These are phyloP conservation scores for Chrysotoxum bicinctum DNA, from an alignment of 2,888 invertebrate species.

Conservation along the genomic window DNA sequence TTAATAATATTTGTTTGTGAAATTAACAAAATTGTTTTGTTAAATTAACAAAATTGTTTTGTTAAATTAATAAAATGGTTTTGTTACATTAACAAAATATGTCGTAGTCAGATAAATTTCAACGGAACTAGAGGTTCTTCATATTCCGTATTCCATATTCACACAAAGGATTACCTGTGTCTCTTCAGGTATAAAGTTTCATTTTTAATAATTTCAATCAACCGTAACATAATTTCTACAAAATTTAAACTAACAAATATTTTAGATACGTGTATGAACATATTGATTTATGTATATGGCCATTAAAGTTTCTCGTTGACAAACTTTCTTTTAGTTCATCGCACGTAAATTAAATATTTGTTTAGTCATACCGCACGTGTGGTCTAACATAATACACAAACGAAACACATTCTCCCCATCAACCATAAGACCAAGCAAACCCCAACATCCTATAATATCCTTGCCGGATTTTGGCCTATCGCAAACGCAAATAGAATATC, in stretches of 20 bases:
- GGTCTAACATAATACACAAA: constrained; percentile 43
- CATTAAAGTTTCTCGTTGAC: background rate
- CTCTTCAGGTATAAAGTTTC: background rate
- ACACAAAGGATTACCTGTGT: too few species aligned
- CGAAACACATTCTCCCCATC: constrained; percentile 6
- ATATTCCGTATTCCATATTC: too few species aligned
- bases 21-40: too few species aligned
- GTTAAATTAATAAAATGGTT: too few species aligned
- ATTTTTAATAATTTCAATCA: background rate
- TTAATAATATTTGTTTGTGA: too few species aligned
- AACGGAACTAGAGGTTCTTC: too few species aligned
- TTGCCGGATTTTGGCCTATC: constrained; percentile 16
- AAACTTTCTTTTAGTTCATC: constrained; percentile 12
- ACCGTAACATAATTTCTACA: background rate
- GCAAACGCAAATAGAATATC: constrained; percentile 31
- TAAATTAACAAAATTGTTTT: too few species aligned
- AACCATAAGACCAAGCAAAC: background rate
- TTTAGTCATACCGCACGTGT: constrained; percentile 48
- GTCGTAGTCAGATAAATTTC: too few species aligned
- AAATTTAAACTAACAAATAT: background rate
- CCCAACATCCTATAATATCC: constrained; percentile 38
- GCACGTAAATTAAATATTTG: constrained; percentile 57
- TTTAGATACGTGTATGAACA: background rate
- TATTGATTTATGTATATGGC: background rate
- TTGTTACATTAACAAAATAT: too few species aligned